These are phyloP conservation scores for Bombus consobrinus DNA, from an alignment of 1,140 invertebrate species.

Conservation along the genomic window DNA sequence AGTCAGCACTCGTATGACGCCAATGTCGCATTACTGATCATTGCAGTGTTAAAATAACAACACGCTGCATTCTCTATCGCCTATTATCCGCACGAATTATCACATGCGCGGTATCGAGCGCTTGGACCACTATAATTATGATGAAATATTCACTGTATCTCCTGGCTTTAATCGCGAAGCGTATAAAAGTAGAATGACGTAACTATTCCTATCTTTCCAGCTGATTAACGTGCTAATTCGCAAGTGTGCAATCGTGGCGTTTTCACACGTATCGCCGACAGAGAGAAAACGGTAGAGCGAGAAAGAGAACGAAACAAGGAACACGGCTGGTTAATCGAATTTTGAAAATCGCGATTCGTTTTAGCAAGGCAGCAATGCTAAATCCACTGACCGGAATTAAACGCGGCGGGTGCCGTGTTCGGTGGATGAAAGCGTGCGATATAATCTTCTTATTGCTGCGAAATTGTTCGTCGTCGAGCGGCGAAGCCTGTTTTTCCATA, in stretches of 20 bases:
- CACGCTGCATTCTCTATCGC: no score
- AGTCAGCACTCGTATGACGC: no score
- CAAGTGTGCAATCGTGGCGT: not conserved
- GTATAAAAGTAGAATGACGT: not conserved
- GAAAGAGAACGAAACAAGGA: not conserved
- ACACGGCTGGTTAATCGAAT: slow-evolving; percentile 24
- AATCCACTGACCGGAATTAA: slow-evolving; percentile 37
- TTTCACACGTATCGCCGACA: not conserved
- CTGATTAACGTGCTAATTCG: slow-evolving; percentile 30
- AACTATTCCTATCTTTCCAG: not conserved
- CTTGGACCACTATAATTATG: not conserved
- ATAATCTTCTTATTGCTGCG: slow-evolving; percentile 47
- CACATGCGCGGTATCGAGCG: no score
- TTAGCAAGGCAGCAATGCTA: not conserved
- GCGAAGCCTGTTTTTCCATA: not conserved
- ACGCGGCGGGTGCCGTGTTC: not conserved
- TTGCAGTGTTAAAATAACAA: no score
- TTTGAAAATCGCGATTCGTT: slow-evolving; percentile 32
- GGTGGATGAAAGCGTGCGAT: slow-evolving; percentile 24
- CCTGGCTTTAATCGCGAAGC: not conserved
- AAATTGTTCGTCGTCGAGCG: slow-evolving; percentile 18
- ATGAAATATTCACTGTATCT: not conserved
- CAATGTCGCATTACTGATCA: no score
- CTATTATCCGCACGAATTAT: no score
- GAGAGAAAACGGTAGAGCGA: not conserved